A percentile compares a stretch with the other conserved stretches of the same genome.
These are phyloP conservation scores for Aethes cnicana DNA, from an alignment of 2,888 invertebrate species.

Conservation along the genomic window DNA sequence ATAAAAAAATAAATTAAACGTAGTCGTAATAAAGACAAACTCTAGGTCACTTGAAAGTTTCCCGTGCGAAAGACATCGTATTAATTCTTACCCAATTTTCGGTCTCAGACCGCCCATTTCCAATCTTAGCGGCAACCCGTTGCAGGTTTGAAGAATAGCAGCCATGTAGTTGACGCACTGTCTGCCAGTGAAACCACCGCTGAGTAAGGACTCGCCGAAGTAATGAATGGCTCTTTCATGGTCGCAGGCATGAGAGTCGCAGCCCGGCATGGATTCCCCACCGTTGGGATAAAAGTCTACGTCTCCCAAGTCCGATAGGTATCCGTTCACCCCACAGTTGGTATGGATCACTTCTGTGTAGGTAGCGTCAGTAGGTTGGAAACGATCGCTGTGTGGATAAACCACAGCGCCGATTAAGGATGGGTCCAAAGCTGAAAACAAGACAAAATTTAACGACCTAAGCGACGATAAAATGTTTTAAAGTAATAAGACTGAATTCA, in stretches of 20 bases:
- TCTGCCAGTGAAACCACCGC: slow-evolving; percentile 57
- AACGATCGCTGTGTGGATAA: slow-evolving; percentile 54
- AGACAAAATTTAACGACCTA: no score
- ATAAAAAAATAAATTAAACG: slow-evolving; percentile 28
- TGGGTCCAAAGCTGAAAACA: slow-evolving; percentile 56
- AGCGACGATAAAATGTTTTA: no score
- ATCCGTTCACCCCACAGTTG: slow-evolving; percentile 59
- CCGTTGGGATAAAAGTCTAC: slow-evolving; percentile 67
- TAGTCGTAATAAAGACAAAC: slow-evolving; percentile 2
- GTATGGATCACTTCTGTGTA: slow-evolving; percentile 68
- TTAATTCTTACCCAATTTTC: slow-evolving; percentile 53
- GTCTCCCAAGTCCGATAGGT: slow-evolving; percentile 50
- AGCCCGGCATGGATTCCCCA: slow-evolving; percentile 63
- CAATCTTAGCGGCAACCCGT: slow-evolving; percentile 47
- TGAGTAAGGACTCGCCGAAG: slow-evolving; percentile 55
- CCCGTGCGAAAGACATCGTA: no score
- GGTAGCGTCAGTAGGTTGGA: slow-evolving; percentile 49
- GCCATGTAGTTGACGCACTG: slow-evolving; percentile 56
- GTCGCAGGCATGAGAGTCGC: slow-evolving; percentile 55
- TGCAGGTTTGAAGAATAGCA: slow-evolving; percentile 50
- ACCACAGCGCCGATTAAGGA: slow-evolving; percentile 58
- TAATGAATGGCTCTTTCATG: slow-evolving; percentile 56
- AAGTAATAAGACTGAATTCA: no score
- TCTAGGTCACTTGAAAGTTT: no score
- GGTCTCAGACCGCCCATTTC: slow-evolving; percentile 60